phyloP scores from a whole-genome alignment of 2,888 invertebrate genomes.

The Eupeodes latifasciatus region DNA sequence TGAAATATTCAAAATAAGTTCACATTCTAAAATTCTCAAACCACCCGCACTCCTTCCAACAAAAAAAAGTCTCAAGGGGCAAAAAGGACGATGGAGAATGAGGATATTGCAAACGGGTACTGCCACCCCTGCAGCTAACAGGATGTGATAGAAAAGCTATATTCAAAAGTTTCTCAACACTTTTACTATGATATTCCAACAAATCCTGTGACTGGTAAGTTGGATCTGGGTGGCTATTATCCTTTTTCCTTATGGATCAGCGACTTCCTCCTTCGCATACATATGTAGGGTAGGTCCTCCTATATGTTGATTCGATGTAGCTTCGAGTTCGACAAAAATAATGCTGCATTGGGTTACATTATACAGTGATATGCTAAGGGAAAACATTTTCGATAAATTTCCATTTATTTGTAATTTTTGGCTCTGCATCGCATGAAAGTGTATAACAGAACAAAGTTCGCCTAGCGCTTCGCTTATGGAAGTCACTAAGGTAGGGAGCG shows the following conservation, averaged over 20 bases:
- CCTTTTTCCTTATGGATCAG: constrained; percentile 37
- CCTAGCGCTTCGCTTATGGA: neutral
- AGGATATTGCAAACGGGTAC: constrained; percentile 23
- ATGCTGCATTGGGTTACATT: constrained; percentile 36
- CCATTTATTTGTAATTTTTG: constrained; percentile 74
- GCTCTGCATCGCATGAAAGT: constrained; percentile 42
- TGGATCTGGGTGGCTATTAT: constrained; percentile 37
- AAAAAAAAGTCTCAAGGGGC: neutral
- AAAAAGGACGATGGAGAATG: constrained; percentile 1
- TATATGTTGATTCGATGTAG: neutral
- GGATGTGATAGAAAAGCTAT: constrained; percentile 47
- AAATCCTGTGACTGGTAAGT: constrained; percentile 48
- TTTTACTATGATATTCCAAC: constrained; percentile 63
- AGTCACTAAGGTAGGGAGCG: no score
- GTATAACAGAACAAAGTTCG: constrained; percentile 37
- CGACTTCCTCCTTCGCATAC: neutral
- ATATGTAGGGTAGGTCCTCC: neutral
- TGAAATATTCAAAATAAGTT: constrained; percentile 70
- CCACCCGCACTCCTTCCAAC: neutral
- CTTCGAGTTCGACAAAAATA: constrained; percentile 6
- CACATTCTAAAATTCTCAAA: constrained; percentile 20
- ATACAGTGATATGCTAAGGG: constrained; percentile 11
- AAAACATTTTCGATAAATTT: constrained; percentile 74
- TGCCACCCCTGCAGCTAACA: no score
- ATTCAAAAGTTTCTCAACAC: constrained; percentile 72